Percentiles rank a stretch among this genome's conserved stretches.
Conservation (phyloP, 2,113 vertebrate genomes). For the Dinomys branickii region DNA sequence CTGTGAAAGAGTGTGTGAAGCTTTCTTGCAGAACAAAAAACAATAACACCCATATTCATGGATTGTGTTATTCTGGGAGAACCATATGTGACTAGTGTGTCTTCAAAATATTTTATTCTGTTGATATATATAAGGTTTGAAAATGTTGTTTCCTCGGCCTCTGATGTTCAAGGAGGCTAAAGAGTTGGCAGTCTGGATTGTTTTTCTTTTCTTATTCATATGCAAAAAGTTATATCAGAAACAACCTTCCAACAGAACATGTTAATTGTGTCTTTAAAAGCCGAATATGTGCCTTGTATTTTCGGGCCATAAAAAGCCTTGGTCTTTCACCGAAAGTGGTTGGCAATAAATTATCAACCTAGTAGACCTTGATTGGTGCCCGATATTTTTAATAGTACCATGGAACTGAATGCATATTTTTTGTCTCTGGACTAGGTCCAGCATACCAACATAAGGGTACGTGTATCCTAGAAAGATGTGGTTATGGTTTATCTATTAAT, state of each 20-base stretch:
- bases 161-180: slow-evolving; percentile 66
- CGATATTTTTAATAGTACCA: background rate
- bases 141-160: slow-evolving; percentile 80
- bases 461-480: background rate
- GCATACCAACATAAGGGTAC: background rate
- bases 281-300: slow-evolving; percentile 58
- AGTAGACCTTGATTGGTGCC: background rate
- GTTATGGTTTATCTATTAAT: slow-evolving; percentile 12
- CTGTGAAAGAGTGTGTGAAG: slow-evolving; percentile 76
- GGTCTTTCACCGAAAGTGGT: slow-evolving; percentile 43
- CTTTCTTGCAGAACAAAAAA: slow-evolving; percentile 79
- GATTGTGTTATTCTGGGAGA: slow-evolving; percentile 79
- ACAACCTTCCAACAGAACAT: slow-evolving; percentile 44
- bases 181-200: slow-evolving; percentile 67
- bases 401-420: background rate
- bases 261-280: slow-evolving; percentile 57
- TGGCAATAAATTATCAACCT: background rate
- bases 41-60: slow-evolving; percentile 77
- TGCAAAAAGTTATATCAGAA: slow-evolving; percentile 68
- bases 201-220: slow-evolving; percentile 65
- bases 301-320: slow-evolving; percentile 35
- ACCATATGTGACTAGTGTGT: slow-evolving; percentile 77
- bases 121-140: slow-evolving; percentile 75
- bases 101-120: slow-evolving; percentile 83
- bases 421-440: background rate